phyloP scores from a whole-genome alignment of 1,140 invertebrate species.

The Drosophila repletoides region DNA sequence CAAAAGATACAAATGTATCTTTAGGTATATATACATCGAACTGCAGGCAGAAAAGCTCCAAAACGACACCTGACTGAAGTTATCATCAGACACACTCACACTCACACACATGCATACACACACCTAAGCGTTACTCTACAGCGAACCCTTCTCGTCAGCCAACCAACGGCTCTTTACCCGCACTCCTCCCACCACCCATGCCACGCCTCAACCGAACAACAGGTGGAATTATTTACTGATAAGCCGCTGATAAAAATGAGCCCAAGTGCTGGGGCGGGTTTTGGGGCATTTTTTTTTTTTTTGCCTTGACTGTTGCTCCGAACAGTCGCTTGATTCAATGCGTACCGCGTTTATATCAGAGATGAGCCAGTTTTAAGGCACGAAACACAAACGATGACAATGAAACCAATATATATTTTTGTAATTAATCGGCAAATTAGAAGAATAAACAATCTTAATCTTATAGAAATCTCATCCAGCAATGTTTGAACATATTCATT shows the following conservation, averaged over 20 bases:
- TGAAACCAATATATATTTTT: no score
- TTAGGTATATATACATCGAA: background rate
- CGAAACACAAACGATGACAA: background rate
- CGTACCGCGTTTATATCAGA: conserved; percentile 11
- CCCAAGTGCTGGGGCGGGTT: conserved; percentile 34
- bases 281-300: conserved; percentile 22
- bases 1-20: conserved; percentile 47
- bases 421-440: no score
- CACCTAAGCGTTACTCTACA: conserved; percentile 29
- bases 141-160: background rate
- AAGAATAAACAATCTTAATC: no score
- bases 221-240: conserved; percentile 80
- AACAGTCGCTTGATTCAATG: conserved; percentile 42
- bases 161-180: background rate
- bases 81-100: conserved; percentile 45
- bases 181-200: background rate
- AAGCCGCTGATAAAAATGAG: conserved; percentile 70
- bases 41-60: conserved; percentile 20
- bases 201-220: conserved; percentile 41
- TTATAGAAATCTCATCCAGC: no score
- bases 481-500: no score
- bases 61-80: conserved; percentile 56
- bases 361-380: background rate
- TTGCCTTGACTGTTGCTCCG: conserved; percentile 21
- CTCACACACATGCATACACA: conserved; percentile 20